Percentiles rank a stretch among this genome's conserved stretches.
Evolutionary conservation across 2,888 invertebrate genomes (phyloP).

Genomic region (Cerastoderma edule): DNA sequence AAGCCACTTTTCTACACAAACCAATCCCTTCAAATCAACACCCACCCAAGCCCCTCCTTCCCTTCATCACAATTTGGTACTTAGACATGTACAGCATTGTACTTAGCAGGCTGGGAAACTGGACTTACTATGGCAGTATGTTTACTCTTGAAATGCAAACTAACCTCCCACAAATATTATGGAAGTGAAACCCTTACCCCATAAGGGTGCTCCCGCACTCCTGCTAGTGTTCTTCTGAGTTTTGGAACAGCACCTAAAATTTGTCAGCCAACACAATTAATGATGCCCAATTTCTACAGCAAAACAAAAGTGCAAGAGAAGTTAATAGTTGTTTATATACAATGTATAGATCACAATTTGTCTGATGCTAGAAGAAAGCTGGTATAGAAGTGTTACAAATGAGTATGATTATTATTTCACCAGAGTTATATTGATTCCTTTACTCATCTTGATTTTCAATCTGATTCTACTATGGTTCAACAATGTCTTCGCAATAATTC

Average conservation of each 20-base stretch:
- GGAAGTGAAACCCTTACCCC: conserved; percentile 89
- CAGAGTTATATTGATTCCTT: background rate
- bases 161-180: conserved; percentile 70
- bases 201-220: conserved; percentile 98
- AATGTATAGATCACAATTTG: too few species aligned
- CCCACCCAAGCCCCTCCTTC: background rate
- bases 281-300: conserved; percentile 39
- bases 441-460: too few species aligned
- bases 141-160: conserved; percentile 42
- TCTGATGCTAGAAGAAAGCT: conserved; percentile 18
- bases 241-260: conserved; percentile 93
- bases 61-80: background rate
- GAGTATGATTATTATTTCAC: background rate
- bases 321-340: conserved; percentile 37
- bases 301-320: conserved; percentile 43
- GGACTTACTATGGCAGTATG: conserved; percentile 19
- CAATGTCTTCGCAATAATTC: too few species aligned
- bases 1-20: too few species aligned
- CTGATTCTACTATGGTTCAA: too few species aligned
- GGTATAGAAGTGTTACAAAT: background rate
- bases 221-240: conserved; percentile 90
- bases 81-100: background rate
- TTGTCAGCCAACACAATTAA: conserved; percentile 52
- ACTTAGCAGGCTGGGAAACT: background rate
- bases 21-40: background rate